phyloP scores from a whole-genome alignment of 2,888 invertebrate species.

The Ennomos quercinarius region DNA sequence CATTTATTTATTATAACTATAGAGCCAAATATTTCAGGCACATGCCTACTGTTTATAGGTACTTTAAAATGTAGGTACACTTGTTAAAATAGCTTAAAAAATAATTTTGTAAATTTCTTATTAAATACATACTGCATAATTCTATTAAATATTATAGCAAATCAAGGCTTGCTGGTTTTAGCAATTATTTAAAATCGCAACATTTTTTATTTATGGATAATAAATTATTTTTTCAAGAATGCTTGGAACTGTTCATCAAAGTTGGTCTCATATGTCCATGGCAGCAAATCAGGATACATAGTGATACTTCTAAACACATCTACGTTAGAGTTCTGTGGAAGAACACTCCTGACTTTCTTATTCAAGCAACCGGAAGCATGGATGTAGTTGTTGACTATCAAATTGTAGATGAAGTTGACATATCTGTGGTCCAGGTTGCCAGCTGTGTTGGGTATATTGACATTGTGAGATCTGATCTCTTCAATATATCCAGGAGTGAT shows the following conservation, averaged over 20 bases:
- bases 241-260: slow-evolving; percentile 78
- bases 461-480: slow-evolving; percentile 68
- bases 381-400: slow-evolving; percentile 77
- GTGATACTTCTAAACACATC: slow-evolving; percentile 64
- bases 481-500: slow-evolving; percentile 81
- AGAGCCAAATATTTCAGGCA: slow-evolving; percentile 37
- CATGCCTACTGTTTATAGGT: background rate
- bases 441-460: slow-evolving; percentile 65
- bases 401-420: slow-evolving; percentile 78
- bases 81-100: no score
- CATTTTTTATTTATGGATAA: background rate
- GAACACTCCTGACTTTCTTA: slow-evolving; percentile 77
- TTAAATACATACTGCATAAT: no score
- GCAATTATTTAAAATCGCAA: no score
- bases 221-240: slow-evolving; percentile 58
- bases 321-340: slow-evolving; percentile 67
- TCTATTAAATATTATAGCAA: no score
- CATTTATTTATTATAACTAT: slow-evolving; percentile 11
- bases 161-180: no score
- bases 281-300: slow-evolving; percentile 77
- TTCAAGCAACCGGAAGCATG: slow-evolving; percentile 78
- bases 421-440: slow-evolving; percentile 80
- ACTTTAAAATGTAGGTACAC: no score
- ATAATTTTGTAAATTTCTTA: no score
- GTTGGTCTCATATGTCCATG: slow-evolving; percentile 77